Conservation (phyloP, 2,113 vertebrate genomes). For the Cervus canadensis region DNA sequence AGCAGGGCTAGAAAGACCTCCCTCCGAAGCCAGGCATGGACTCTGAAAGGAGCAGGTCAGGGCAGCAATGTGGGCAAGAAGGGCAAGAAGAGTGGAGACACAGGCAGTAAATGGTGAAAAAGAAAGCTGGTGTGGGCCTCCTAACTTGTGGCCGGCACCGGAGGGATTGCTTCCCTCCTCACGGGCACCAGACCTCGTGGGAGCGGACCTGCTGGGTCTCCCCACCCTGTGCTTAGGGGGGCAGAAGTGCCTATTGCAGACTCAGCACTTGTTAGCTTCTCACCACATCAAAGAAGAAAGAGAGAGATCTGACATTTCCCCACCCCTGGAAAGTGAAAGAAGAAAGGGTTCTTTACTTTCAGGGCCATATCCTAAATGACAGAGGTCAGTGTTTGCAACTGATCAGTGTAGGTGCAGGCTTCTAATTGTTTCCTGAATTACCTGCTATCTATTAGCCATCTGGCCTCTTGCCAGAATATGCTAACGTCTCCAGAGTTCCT, state of each 20-base stretch:
- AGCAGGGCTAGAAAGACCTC: neutral
- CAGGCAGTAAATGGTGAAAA: neutral
- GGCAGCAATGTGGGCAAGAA: neutral
- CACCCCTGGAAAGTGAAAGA: slow-evolving; percentile 35
- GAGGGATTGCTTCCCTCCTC: neutral
- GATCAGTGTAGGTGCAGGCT: slow-evolving; percentile 14
- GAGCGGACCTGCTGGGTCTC: neutral
- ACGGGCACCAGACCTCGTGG: neutral
- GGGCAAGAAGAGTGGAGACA: neutral
- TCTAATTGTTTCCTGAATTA: slow-evolving; percentile 74
- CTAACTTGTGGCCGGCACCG: fast-evolving
- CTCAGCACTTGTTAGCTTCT: slow-evolving; percentile 23
- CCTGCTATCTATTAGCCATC: slow-evolving; percentile 65
- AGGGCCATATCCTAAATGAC: slow-evolving; percentile 51
- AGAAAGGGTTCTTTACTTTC: slow-evolving; percentile 36
- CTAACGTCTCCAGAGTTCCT: slow-evolving; percentile 38
- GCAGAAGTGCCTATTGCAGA: neutral
- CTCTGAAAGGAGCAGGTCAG: neutral
- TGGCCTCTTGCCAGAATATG: slow-evolving; percentile 49
- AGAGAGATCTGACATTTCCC: slow-evolving; percentile 4
- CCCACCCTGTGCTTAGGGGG: neutral
- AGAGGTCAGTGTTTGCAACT: slow-evolving; percentile 54
- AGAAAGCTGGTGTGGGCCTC: neutral
- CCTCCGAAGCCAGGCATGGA: fast-evolving
- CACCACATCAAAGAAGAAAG: neutral